These are phyloP conservation scores for Drosophila prosaltans DNA, from an alignment of 1,140 invertebrate species.

Conservation along the genomic window DNA sequence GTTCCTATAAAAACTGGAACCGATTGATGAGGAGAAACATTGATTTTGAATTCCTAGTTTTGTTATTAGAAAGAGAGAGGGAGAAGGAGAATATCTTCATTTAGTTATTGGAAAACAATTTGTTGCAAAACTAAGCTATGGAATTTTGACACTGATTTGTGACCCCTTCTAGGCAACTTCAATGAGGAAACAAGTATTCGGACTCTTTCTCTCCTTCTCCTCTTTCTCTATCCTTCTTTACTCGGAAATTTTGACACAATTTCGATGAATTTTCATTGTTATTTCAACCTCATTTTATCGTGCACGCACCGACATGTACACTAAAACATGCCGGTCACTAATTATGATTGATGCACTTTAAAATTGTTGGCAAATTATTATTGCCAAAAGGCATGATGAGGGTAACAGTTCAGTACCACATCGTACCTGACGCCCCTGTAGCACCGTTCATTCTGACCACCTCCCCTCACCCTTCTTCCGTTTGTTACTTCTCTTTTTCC, in stretches of 20 bases:
- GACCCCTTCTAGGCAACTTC: no score
- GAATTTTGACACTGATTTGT: no score
- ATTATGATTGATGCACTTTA: constrained; percentile 80
- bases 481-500: not conserved
- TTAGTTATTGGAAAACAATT: no score
- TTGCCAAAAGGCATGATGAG: constrained; percentile 59
- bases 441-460: not conserved
- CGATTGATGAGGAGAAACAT: no score
- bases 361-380: constrained; percentile 80
- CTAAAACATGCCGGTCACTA: constrained; percentile 65
- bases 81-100: no score
- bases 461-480: not conserved
- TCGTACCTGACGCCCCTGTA: not conserved
- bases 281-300: constrained; percentile 25
- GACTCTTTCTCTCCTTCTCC: constrained; percentile 39
- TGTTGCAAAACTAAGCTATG: no score
- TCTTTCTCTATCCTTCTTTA: not conserved
- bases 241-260: constrained; percentile 61
- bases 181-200: not conserved
- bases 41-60: no score
- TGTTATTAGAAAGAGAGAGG: no score
- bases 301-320: constrained; percentile 5
- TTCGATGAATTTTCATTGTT: constrained; percentile 44
- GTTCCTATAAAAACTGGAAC: no score
- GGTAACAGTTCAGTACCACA: not conserved